A percentile compares a stretch with the other conserved stretches of the same genome.
phyloP scores from a whole-genome alignment of 2,888 invertebrate species.

The Hemistola chrysoprasaria region DNA sequence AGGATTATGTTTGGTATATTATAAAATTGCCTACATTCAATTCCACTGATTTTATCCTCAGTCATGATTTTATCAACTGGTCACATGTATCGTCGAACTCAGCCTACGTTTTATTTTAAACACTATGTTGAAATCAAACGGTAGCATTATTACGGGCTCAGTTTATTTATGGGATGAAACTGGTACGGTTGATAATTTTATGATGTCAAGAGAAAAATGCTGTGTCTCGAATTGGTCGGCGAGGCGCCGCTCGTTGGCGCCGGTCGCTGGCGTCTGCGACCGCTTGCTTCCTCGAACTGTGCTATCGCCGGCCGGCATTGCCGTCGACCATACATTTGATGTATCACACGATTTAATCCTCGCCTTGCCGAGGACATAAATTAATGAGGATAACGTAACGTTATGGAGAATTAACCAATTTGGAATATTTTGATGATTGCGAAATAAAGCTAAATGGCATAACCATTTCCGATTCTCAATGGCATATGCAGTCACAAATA shows the following conservation, averaged over 20 bases:
- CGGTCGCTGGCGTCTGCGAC: slow-evolving; percentile 47
- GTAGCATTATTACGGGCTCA: slow-evolving; percentile 32
- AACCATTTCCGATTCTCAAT: too few species aligned
- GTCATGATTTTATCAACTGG: too few species aligned
- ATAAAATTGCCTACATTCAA: too few species aligned
- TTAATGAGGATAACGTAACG: too few species aligned
- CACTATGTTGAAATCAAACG: slow-evolving; percentile 33
- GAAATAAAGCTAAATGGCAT: too few species aligned
- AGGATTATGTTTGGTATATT: too few species aligned
- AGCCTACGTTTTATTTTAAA: too few species aligned
- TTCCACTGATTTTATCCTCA: too few species aligned
- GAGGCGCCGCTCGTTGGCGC: slow-evolving; percentile 71
- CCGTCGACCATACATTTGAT: slow-evolving; percentile 38
- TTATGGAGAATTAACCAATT: too few species aligned
- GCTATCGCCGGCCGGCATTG: slow-evolving; percentile 57
- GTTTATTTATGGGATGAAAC: slow-evolving; percentile 29
- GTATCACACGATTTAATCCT: slow-evolving; percentile 28
- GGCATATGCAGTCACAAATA: too few species aligned
- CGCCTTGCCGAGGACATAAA: slow-evolving; percentile 8
- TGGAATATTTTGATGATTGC: too few species aligned
- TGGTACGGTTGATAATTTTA: slow-evolving; percentile 54
- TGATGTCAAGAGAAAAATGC: slow-evolving; percentile 53
- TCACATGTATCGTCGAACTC: too few species aligned
- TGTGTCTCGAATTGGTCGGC: slow-evolving; percentile 45
- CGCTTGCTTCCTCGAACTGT: slow-evolving; percentile 71